phyloP scores from a whole-genome alignment of 2,888 invertebrate species.

The Vanessa cardui region DNA sequence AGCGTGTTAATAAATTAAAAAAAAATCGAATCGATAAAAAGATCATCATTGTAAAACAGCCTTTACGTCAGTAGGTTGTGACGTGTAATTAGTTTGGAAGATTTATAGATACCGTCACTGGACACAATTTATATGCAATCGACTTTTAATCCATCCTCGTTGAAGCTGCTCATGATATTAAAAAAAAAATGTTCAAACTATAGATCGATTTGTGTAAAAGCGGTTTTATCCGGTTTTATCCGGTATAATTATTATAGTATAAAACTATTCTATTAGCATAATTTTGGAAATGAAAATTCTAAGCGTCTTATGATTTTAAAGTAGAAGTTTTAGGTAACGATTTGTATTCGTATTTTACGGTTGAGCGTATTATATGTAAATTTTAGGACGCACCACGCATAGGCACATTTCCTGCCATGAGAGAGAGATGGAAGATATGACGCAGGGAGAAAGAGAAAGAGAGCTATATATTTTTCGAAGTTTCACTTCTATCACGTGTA shows the following conservation, averaged over 20 bases:
- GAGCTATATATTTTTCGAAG: too few relatives aligned
- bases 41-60: slow-evolving; percentile 12
- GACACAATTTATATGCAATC: slow-evolving; percentile 22
- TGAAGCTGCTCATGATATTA: slow-evolving; percentile 10
- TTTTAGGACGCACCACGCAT: too few relatives aligned
- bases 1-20: background rate
- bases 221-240: too few relatives aligned
- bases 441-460: too few relatives aligned
- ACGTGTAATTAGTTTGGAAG: slow-evolving; percentile 25
- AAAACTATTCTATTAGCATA: too few relatives aligned
- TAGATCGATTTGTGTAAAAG: background rate
- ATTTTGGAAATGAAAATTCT: background rate
- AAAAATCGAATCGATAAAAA: background rate
- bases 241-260: too few relatives aligned
- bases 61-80: slow-evolving; percentile 18
- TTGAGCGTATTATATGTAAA: too few relatives aligned
- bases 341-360: too few relatives aligned
- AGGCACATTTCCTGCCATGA: too few relatives aligned
- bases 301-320: background rate
- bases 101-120: slow-evolving; percentile 20
- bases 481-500: too few relatives aligned
- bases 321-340: background rate
- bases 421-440: too few relatives aligned
- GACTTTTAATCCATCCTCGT: slow-evolving; percentile 14
- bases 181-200: slow-evolving; percentile 9